Evolutionary conservation across 2,113 vertebrate species (phyloP), one percentile per base, ranked within the genome.

Genomic region (Sclerurus mexicanus): DNA sequence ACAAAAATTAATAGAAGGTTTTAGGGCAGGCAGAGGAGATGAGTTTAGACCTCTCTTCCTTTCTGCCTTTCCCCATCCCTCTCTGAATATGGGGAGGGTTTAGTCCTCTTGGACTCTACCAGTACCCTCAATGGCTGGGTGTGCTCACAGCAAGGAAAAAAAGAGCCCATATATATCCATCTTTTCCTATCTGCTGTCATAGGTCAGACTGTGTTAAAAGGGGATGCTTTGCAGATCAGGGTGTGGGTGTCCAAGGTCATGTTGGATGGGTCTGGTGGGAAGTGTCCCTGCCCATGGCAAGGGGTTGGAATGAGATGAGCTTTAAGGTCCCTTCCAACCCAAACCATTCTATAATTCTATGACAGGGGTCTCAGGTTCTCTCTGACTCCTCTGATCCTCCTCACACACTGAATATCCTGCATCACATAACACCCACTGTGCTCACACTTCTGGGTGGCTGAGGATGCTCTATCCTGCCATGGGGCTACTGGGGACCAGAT

Each of bases 401-500:
- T 39, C 40, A 44, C 22, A 22, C 2, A 4, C 28, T 21, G 47
- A 60, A 18, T 28, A 55, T 31, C 59, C 33, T 12, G 14, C 9
- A 56, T 14, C 27, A 18, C 1, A 3, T 12, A 49, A 19, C 6
- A 4, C 10, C 22, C 76, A 27, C 35, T 19, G 66, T 60, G 42
- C 74, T 23, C 85, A 24, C 55, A 23, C 30, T 58, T 30, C 7
- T 40, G 55, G 24, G 19, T 56, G 55, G 40, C 66, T 28, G 67
- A 52, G 67, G 66, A n/a, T 71, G 72, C n/a, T 39, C 33, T 7
- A 2, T 10, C 23, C 67, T 39, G 27, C 28, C 46, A 46, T 0
- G 1, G 30, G 22, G 17, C 55, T 76, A 49, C 1, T 0, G 0
- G 40, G 33, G 46, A 59, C 31, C 1, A 3, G 25, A 25, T 21